Evolutionary conservation across 2,797 vertebrate species (phyloP).

Genomic region (Notoglanidium macrostoma): DNA sequence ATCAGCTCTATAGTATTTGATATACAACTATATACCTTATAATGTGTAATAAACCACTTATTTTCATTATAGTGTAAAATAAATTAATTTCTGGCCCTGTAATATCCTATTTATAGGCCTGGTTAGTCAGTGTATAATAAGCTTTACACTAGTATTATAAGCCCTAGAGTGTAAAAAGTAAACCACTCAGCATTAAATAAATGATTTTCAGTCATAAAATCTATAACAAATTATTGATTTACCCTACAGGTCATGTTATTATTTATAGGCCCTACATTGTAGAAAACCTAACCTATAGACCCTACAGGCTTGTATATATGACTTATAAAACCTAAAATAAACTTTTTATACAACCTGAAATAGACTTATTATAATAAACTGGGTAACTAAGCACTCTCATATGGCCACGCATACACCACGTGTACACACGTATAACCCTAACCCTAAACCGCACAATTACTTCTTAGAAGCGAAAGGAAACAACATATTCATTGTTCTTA

Average conservation of each 20-base stretch:
- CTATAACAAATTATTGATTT: background rate
- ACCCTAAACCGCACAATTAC: slow-evolving; percentile 2
- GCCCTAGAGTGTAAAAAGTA: background rate
- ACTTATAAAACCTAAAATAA: background rate
- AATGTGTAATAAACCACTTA: background rate
- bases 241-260: background rate
- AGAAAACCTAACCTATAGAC: background rate
- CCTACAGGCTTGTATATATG: background rate
- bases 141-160: background rate
- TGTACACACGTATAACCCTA: background rate
- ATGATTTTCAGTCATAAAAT: background rate
- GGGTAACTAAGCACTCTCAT: background rate
- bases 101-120: background rate
- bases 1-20: no score
- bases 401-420: background rate
- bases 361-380: background rate
- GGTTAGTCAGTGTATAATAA: background rate
- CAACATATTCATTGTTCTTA: slow-evolving; percentile 23
- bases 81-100: background rate
- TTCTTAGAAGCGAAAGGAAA: slow-evolving; percentile 9
- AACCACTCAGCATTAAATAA: background rate
- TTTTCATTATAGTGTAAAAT: background rate
- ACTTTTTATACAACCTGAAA: background rate
- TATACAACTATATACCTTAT: background rate
- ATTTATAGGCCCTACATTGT: background rate